Conservation (phyloP, 2,113 vertebrate genomes). For the Podiceps cristatus region DNA sequence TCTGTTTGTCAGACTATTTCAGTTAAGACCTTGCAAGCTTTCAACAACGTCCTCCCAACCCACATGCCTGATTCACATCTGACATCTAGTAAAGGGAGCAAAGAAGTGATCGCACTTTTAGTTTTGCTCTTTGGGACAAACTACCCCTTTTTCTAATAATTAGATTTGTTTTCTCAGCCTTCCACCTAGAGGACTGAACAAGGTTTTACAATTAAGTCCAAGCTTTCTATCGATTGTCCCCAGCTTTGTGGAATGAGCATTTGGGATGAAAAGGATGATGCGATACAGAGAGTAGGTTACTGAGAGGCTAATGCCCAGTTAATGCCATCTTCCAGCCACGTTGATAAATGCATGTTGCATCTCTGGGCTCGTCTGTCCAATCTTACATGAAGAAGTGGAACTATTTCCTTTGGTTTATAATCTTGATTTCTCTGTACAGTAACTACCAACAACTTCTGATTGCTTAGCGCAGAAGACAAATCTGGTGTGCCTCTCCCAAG, state of each 20-base stretch:
- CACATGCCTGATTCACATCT: constrained; percentile 10
- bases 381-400: background rate
- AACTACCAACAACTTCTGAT: background rate
- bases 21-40: background rate
- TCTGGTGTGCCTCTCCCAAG: background rate
- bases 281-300: background rate
- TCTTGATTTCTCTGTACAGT: background rate
- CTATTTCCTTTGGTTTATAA: background rate
- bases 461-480: background rate
- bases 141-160: background rate
- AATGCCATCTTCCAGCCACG: background rate
- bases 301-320: background rate
- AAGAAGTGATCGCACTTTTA: background rate
- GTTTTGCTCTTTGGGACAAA: background rate
- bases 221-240: background rate
- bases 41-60: background rate
- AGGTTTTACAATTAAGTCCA: background rate
- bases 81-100: background rate
- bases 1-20: constrained; percentile 11
- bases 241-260: background rate
- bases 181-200: background rate
- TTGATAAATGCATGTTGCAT: rapidly evolving
- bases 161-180: background rate
- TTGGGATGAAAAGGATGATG: background rate
- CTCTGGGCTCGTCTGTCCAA: background rate